phyloP scores from a whole-genome alignment of 2,888 invertebrate genomes.

The Netelia fuscicornis region DNA sequence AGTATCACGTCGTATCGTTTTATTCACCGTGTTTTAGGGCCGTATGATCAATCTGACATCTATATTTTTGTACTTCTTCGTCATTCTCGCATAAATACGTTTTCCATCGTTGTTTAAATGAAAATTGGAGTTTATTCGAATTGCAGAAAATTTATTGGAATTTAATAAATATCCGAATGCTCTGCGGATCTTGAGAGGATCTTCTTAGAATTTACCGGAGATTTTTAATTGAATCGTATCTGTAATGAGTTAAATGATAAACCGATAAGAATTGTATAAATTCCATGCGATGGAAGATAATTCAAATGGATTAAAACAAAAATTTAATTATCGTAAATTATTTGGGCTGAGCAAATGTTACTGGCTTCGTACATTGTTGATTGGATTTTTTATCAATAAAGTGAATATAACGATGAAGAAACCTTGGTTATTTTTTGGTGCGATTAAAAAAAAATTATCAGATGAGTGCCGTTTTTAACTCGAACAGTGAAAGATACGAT shows the following conservation, averaged over 20 bases:
- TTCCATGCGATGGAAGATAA: background rate
- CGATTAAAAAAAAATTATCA: too few relatives aligned
- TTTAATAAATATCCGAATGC: background rate
- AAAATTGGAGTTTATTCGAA: background rate
- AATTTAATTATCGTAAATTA: too few relatives aligned
- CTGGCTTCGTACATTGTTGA: too few relatives aligned
- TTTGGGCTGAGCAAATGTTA: too few relatives aligned
- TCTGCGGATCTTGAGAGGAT: too few relatives aligned
- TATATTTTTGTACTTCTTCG: background rate
- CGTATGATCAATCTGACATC: background rate
- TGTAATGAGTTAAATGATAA: background rate
- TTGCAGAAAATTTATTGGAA: background rate
- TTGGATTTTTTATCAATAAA: too few relatives aligned
- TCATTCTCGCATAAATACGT: conserved; percentile 12
- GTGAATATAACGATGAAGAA: too few relatives aligned
- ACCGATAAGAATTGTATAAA: too few relatives aligned
- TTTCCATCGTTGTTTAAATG: background rate
- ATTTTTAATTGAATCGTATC: background rate
- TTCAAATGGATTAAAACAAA: background rate
- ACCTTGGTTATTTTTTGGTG: too few relatives aligned
- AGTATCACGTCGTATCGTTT: background rate
- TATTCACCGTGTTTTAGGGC: conserved; percentile 12
- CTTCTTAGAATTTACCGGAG: too few relatives aligned
- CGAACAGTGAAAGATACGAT: too few relatives aligned
- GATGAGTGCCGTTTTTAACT: too few relatives aligned